phyloP scores from a whole-genome alignment of 2,888 invertebrate genomes.

The Synanthedon tipuliformis region DNA sequence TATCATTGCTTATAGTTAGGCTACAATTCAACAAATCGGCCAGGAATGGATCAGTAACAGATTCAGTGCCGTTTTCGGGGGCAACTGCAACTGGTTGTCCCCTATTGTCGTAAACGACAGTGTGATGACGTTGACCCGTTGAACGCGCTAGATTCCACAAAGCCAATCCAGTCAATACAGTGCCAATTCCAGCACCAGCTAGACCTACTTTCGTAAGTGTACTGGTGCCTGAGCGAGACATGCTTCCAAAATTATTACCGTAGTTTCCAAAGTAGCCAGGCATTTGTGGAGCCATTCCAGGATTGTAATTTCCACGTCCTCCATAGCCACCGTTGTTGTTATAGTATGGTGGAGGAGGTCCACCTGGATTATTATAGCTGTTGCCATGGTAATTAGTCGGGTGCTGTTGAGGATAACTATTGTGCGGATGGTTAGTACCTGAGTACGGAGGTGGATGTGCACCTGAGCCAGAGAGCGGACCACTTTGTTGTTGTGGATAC shows the following conservation, averaged over 20 bases:
- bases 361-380: constrained; percentile 38
- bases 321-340: constrained; percentile 28
- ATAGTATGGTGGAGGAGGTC: constrained; percentile 43
- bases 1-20: constrained; percentile 46
- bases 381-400: constrained; percentile 26
- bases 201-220: constrained; percentile 53
- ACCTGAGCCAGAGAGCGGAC: constrained; percentile 29
- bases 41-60: constrained; percentile 43
- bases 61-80: constrained; percentile 36
- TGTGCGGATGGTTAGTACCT: constrained; percentile 5
- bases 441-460: constrained; percentile 37
- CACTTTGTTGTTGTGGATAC: constrained; percentile 13
- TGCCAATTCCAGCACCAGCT: constrained; percentile 60
- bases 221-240: constrained; percentile 42
- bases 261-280: constrained; percentile 57
- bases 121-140: constrained; percentile 49
- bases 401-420: constrained; percentile 23
- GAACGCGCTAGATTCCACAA: constrained; percentile 64
- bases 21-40: constrained; percentile 58
- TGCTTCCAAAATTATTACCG: constrained; percentile 35
- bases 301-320: constrained; percentile 21
- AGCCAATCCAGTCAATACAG: constrained; percentile 58
- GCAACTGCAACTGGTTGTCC: constrained; percentile 58
- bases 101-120: constrained; percentile 60
- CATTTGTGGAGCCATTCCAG: constrained; percentile 37